Evolutionary conservation across 2,888 invertebrate species (phyloP), one percentile per base, ranked within the genome.

Genomic region (Conistra vaccinii): DNA sequence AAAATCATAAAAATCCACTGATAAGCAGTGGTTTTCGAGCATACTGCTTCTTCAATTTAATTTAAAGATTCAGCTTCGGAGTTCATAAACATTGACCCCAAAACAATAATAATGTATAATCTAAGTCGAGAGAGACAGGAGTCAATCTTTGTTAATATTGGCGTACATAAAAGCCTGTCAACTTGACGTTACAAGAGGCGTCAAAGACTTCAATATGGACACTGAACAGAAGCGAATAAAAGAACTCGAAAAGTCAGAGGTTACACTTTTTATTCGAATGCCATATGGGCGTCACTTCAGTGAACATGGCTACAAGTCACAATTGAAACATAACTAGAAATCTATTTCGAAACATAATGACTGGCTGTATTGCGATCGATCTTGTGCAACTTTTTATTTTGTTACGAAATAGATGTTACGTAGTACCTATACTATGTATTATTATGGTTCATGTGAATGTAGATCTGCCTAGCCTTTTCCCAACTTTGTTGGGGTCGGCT

Each of bases 291-390:
- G 71, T 72, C 26, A 63, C 61, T 61, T 58, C 58, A 68, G 58
- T 35, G 55, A 62, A 75, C 71, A 71, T 70, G 76, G 55, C 39
- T 39, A 53, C 68, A 35, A 45, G 26, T 20, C 62, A 84, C 75
- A 63, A 69, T 69, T 45, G 68, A 53, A 78, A 83, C 63, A 55
- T 82, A 85, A 74, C 71, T 85, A 72, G 73, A 60, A 48, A 62
- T 71, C 39, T 77, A 80, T 85, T 83, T 79, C 80, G 84, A 76
- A 76, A 83, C 48, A 12, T 58, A 69, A 76, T 85, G 73, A 78
- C 80, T 79, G 61, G 23, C 71, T 73, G 60, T 35, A 68, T 84
- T 65, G 69, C 45, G 69, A 80, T 51, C 58, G 29, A 42, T 61
- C 26, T 84, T 83, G 35, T 63, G 80, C 73, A 83, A 84, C 20